Evolutionary conservation across 2,797 vertebrate genomes (phyloP), one percentile per base, ranked within the genome.

Genomic region (Trachurus trachurus): DNA sequence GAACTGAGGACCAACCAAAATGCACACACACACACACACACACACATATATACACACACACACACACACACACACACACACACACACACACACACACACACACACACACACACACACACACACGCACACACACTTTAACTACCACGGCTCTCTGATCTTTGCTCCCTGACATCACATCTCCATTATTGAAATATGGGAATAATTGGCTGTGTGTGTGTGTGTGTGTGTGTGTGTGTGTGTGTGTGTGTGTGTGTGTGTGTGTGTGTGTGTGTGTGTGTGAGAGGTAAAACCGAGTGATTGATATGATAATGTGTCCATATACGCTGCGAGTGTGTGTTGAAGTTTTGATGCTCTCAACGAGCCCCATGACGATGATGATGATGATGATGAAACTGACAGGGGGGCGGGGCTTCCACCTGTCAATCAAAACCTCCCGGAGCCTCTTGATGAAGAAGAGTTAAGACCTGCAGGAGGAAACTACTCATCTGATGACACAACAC

Each of bases 161-260:
- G 66, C 75, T 80, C 66, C 44, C 45, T 82, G 70, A 80, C 70
- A 63, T 81, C 75, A 76, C 59, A 78, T 88, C 72, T 82, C 45
- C 54, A 86, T 71, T 66, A 40, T 57, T 66, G 69, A 82, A 83
- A 76, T 64, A 80, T 74, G 45, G 39, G n/a, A 76, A 62, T 58
- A 59, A 67, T 62, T 67, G 71, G 52, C 31, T 5, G 37, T 3
- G 26, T 26, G 26, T n/a, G n/a, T n/a, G n/a, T n/a, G n/a, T n/a
- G n/a, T n/a, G n/a, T n/a, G n/a, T n/a, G n/a, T n/a, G n/a, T n/a
- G n/a, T n/a, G n/a, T n/a, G n/a, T n/a, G n/a, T n/a, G n/a, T n/a
- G n/a, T n/a, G n/a, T n/a, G n/a, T 61, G 40, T 61, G 66, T 66
- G 65, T 39, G 59, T 62, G 63, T 45, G 57, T 53, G 72, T 15